Conservation (phyloP, 2,888 invertebrate genomes). For the Phasia obesa region DNA sequence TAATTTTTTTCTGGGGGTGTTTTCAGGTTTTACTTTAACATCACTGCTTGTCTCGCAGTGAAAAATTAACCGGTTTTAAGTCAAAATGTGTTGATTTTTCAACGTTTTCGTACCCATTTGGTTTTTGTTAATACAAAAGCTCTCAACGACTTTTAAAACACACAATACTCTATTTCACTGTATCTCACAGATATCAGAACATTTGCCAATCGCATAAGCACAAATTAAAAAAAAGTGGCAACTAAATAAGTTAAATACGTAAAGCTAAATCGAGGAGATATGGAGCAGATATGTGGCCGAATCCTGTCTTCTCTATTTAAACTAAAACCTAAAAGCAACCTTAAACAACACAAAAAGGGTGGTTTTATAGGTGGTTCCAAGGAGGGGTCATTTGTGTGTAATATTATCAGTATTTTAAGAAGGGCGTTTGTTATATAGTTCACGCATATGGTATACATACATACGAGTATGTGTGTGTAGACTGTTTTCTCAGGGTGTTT, state of each 20-base stretch:
- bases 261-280: no score
- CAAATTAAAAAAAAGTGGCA: neutral
- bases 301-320: conserved; percentile 8
- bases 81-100: conserved; percentile 47
- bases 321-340: conserved; percentile 4
- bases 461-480: neutral
- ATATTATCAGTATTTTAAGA: conserved; percentile 32
- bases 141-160: conserved; percentile 36
- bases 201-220: neutral
- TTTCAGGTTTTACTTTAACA: no score
- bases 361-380: conserved; percentile 61
- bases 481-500: conserved; percentile 23
- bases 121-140: conserved; percentile 56
- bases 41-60: no score
- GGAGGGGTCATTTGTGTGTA: conserved; percentile 56
- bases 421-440: conserved; percentile 30
- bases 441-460: neutral
- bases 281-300: conserved; percentile 17
- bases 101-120: conserved; percentile 43
- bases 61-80: conserved; percentile 41
- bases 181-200: no score
- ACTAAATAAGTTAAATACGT: no score
- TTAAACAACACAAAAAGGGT: conserved; percentile 45
- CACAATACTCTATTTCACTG: neutral
- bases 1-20: no score